Evolutionary conservation across 2,797 vertebrate species (phyloP), one percentile per base, ranked within the genome.

Genomic region (Scomberomorus guttatus): DNA sequence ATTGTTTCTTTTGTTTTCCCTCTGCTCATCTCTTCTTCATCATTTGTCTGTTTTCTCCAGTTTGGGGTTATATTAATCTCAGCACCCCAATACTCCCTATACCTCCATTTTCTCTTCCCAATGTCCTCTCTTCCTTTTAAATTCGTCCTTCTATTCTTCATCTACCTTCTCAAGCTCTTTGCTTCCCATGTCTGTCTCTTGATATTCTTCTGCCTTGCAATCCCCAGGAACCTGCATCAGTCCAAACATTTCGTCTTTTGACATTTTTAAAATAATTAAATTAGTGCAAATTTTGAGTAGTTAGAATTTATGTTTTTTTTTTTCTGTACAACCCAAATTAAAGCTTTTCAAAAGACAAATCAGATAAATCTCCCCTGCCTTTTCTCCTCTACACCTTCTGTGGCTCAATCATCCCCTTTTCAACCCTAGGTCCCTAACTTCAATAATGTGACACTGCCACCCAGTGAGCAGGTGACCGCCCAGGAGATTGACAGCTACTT

Each of bases 401-500:
- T 58, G 46, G 0, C 18, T 42, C 9, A 77, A 61, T 22, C 12
- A 11, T 44, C 61, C 12, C 15, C 22, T 15, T 27, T 37, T 20
- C 37, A 58, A 68, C 51, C 0, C 4, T 67, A 98, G 97, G 96
- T 97, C 39, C 97, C 96, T 27, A 96, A 96, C 94, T 97, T 98
- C 89, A 95, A 96, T 75, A 97, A 98, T 46, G 94, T 95, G 85
- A 96, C 95, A 0, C 92, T 98, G 82, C 96, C 83, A 0, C 95
- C 93, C 34, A 96, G 95, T 6, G 97, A 98, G 83, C 91, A 90
- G 82, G 82, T 95, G 92, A 97, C 95, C 0, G 97, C 96, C 68
- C 96, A 96, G 93, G 96, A 97, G 90, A 98, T 97, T 55, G 95
- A 98, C 89, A 95, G 93, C 87, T 98, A 97, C 94, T 98, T 98